Base-by-base conservation (phyloP, 2,113 vertebrate species). In the Heliornis fulica region DNA sequence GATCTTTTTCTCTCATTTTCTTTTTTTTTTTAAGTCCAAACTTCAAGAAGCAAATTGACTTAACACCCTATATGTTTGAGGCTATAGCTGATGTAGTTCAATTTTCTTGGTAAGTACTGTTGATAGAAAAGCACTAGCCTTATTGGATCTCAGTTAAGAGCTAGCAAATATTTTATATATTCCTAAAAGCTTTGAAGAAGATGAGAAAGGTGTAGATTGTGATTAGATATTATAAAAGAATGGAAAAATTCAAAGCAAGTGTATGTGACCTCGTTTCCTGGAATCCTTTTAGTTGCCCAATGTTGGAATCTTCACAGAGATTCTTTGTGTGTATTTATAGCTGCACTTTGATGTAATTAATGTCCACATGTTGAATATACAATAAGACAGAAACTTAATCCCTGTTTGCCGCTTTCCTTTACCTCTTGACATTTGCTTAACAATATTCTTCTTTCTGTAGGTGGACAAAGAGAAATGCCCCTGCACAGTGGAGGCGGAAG, bases 391-490 rank as follows among this genome's bases (percentile, higher is more conserved):
- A 72, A 78, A 71, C 13, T 46, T 38, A 7, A 48, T 66, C 22
- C 21, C 17, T 28, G 16, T 16, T 28, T 87, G 59, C 41, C 5
- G 4, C 25, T 89, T 25, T 32, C 31, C 17, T 90, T 91, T 32
- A 51, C 34, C 48, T 72, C 15, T 86, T 83, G 54, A 25, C n/a
- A 25, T 48, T 78, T 86, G 64, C 36, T 71, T 69, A 84, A 25
- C 57, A 40, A 48, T 43, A 10, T 41, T 83, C 53, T 83, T 96
- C 59, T 18, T 13, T 78, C 50, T 97, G 22, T 26, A 99, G 99
- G 86, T 99, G 99, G 99, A 98, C 99, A 9, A 99, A 99, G 97
- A 99, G 99, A 95, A 99, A 99, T 3, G 99, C 99, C 43, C 99
- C 99, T 23, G 99, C 99, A 23, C 99, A 99, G 97, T 99, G 99